These are phyloP conservation scores for Drosophila repleta DNA, from an alignment of 1,140 invertebrate genomes.

Conservation along the genomic window DNA sequence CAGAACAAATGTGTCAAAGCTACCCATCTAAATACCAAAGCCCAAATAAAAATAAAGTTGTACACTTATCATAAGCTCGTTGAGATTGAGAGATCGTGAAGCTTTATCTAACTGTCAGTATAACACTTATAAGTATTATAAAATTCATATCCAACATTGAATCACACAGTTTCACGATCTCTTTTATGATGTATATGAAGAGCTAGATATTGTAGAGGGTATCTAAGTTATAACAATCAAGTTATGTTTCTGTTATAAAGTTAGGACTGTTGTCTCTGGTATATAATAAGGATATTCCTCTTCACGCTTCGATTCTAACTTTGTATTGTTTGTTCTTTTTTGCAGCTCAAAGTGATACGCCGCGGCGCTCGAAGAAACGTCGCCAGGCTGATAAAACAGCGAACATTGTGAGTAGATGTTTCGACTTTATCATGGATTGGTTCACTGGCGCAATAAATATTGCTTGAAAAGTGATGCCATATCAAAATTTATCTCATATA, in stretches of 20 bases:
- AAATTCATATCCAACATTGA: too few species aligned
- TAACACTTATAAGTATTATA: too few species aligned
- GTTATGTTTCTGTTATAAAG: too few species aligned
- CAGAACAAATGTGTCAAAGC: slow-evolving; percentile 4
- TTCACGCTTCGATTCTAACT: not conserved
- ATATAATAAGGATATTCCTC: too few species aligned
- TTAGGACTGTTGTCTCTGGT: not conserved
- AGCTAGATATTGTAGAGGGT: too few species aligned
- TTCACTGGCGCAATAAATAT: slow-evolving; percentile 34
- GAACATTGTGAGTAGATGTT: slow-evolving; percentile 83
- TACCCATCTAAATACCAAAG: slow-evolving; percentile 37
- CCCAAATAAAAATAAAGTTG: not conserved
- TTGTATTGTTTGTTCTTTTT: not conserved
- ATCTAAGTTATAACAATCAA: too few species aligned
- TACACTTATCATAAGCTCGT: not conserved
- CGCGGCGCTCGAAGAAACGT: slow-evolving; percentile 81
- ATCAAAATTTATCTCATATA: slow-evolving; percentile 1
- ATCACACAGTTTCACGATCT: too few species aligned
- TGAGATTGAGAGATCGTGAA: not conserved
- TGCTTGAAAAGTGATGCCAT: slow-evolving; percentile 60
- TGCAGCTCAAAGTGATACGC: slow-evolving; percentile 75
- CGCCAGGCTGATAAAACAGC: slow-evolving; percentile 78
- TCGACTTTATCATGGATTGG: slow-evolving; percentile 49
- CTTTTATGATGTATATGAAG: too few species aligned
- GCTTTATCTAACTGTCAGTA: too few species aligned